Base-by-base conservation (phyloP, 1,140 invertebrate species). In the Drosophila repletoides region DNA sequence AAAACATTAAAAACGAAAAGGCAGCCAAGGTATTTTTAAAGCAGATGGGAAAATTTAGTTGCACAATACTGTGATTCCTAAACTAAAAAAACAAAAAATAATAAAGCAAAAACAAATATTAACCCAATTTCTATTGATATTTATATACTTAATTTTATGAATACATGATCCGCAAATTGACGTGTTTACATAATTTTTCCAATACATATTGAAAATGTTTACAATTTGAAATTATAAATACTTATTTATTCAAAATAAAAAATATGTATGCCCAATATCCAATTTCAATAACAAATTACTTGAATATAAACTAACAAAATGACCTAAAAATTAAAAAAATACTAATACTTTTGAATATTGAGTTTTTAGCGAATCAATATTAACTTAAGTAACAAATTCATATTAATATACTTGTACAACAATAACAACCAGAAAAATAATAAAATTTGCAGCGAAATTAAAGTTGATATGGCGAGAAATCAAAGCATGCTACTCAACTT, bases 1-100 rank as follows among this genome's bases (percentile, higher is more conserved):
- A 48, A 41, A 7, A 22, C 38, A 29, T 10, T 6, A 51, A 28
- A 40, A 43, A n/a, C 19, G 22, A 45, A 24, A 49, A 24, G 28
- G 28, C 49, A 65, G 34, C 6, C 31, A 41, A 49, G 12, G 65
- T 48, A 43, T 55, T 55, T 34, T 34, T 21, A 41, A 28, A 67
- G 36, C 40, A 75, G 31, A 64, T 76, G 22, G n/a, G 51, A 56
- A 41, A 33, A 52, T 63, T 80, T 51, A 72, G 75, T 68, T 80
- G 72, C 76, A 81, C 77, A 76, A 76, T 76, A 73, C 77, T 83
- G 77, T 83, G 77, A 81, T 81, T 76, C 77, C 77, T 65, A 76
- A 70, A 66, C 14, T 31, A 70, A 29, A 17, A 4, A 6, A 29
- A 56, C 2, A 52, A 46, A 31, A 56, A 22, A 55, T n/a, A 41